These are phyloP conservation scores for Enteromius argenteus DNA, from an alignment of 2,797 vertebrate genomes.

Conservation along the genomic window DNA sequence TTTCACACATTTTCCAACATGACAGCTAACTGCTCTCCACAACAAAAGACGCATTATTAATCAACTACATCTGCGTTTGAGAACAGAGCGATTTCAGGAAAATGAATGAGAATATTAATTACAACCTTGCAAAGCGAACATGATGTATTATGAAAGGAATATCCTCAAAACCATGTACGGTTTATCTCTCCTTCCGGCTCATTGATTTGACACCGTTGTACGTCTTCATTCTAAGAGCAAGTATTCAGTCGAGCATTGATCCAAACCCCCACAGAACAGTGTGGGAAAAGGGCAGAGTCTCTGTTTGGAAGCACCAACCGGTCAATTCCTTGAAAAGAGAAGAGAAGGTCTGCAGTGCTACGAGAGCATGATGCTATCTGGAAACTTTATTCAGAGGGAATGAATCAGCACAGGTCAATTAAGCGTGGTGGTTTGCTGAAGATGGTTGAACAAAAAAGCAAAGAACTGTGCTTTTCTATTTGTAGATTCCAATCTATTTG, in stretches of 20 bases:
- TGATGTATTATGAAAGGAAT: conserved; percentile 3
- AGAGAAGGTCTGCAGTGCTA: neutral
- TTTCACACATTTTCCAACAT: neutral
- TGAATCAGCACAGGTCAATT: neutral
- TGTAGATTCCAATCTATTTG: conserved; percentile 1
- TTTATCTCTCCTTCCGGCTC: neutral
- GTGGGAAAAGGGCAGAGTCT: conserved; percentile 24
- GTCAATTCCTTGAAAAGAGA: neutral
- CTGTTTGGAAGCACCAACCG: neutral
- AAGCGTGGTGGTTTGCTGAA: neutral
- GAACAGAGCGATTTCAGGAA: neutral
- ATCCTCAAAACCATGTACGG: neutral
- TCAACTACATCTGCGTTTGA: neutral
- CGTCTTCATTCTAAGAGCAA: neutral
- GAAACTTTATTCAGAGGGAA: neutral
- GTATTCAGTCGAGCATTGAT: conserved; percentile 18
- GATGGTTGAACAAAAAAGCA: neutral
- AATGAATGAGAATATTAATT: neutral
- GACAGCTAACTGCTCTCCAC: neutral
- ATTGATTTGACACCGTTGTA: conserved; percentile 3
- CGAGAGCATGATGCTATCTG: neutral
- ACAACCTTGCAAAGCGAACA: neutral
- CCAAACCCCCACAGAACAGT: neutral
- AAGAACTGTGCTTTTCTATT: neutral
- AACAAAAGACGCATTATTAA: conserved; percentile 12